These are phyloP conservation scores for Rhinopomastus cyanomelas DNA, from an alignment of 2,113 vertebrate species.

Conservation along the genomic window DNA sequence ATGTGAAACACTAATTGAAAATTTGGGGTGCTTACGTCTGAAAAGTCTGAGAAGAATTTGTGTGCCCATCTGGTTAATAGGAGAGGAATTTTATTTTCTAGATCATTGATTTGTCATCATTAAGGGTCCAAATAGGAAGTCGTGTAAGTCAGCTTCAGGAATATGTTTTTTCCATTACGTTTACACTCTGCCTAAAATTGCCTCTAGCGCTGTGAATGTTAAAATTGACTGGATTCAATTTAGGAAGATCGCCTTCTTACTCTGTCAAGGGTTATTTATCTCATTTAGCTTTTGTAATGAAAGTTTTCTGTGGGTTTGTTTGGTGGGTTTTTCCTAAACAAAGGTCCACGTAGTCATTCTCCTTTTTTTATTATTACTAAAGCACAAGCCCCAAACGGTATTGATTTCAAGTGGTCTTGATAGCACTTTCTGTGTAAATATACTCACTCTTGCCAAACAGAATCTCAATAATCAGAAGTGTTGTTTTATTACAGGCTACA, in stretches of 20 bases:
- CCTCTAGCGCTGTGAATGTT: constrained; percentile 2
- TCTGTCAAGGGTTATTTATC: constrained; percentile 24
- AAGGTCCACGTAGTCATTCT: background rate
- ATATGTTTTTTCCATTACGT: constrained; percentile 23
- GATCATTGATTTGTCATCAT: constrained; percentile 75
- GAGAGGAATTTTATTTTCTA: constrained; percentile 76
- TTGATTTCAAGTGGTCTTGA: background rate
- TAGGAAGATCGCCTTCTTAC: background rate
- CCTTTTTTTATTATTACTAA: background rate
- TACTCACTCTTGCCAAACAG: background rate
- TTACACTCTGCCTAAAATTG: background rate
- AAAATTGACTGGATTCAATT: constrained; percentile 33
- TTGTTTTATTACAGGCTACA: background rate
- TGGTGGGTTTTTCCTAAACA: background rate
- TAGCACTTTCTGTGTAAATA: background rate
- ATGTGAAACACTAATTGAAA: constrained; percentile 74
- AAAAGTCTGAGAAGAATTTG: constrained; percentile 48
- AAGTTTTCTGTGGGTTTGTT: background rate
- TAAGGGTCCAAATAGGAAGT: background rate
- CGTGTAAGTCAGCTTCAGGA: constrained; percentile 30
- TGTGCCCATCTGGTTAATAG: constrained; percentile 75
- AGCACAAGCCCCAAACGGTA: background rate
- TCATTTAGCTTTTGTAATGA: background rate
- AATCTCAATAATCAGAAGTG: background rate
- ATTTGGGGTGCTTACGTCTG: constrained; percentile 57